phyloP scores from a whole-genome alignment of 2,888 invertebrate species.

The Acholoe squamosa region DNA sequence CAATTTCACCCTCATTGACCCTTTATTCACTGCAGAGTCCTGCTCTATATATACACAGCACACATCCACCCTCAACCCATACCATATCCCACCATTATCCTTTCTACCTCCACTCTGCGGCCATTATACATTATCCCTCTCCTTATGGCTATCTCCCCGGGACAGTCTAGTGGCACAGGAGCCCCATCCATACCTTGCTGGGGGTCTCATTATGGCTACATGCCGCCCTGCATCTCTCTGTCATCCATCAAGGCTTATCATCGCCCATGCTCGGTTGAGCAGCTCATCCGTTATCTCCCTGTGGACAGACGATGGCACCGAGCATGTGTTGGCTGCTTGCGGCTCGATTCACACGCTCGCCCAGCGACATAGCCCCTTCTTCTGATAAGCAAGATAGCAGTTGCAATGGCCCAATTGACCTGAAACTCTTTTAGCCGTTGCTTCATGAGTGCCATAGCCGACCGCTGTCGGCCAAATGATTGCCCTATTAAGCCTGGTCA shows the following conservation, averaged over 20 bases:
- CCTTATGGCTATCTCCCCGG: too few species aligned
- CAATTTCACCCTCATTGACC: too few species aligned
- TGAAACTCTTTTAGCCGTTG: not conserved
- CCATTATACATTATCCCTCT: too few species aligned
- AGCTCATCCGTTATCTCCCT: slow-evolving; percentile 27
- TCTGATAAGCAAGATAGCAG: not conserved
- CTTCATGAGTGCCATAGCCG: not conserved
- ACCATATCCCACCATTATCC: too few species aligned
- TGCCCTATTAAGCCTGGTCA: too few species aligned
- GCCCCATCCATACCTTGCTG: too few species aligned
- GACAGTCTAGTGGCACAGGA: too few species aligned
- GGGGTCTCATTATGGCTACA: not conserved
- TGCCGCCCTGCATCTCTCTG: not conserved
- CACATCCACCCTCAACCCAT: too few species aligned
- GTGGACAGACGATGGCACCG: slow-evolving; percentile 12
- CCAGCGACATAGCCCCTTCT: not conserved
- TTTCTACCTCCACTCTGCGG: too few species aligned
- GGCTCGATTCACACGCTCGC: not conserved
- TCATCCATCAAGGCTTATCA: slow-evolving; percentile 37
- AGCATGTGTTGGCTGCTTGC: slow-evolving; percentile 8
- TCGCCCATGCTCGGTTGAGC: slow-evolving; percentile 12
- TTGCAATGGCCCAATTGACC: not conserved
- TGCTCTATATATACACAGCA: too few species aligned
- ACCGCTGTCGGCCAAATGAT: too few species aligned
- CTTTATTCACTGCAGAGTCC: too few species aligned